Base-by-base conservation (phyloP, 2,113 vertebrate species). In the Melanocharis versteri region DNA sequence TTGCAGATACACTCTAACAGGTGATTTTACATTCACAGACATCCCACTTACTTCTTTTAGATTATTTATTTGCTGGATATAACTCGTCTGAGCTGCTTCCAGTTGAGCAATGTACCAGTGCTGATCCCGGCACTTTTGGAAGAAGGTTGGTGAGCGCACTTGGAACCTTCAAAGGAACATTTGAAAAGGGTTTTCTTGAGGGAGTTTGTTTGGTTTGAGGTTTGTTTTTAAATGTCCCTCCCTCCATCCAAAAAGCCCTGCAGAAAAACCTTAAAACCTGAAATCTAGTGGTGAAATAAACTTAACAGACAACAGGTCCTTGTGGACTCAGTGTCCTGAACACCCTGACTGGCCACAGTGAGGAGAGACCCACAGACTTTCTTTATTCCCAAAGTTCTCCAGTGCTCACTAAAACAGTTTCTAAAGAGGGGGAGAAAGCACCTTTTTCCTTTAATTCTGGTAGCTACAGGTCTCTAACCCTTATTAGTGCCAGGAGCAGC, bases 41-140 rank as follows among this genome's bases (percentile, higher is more conserved):
- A 42, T 5, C 21, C 27, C 65, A 85, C 97, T 96, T 97, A 99
- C 99, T 98, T 99, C 99, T 97, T 99, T 99, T 30, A 99, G 98
- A 94, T 99, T 99, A 97, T 99, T 99, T 97, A 99, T 99, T 97
- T 99, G 99, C 86, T 99, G 99, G 78, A 99, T 98, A 54, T 99
- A 99, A 94, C 99, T 98, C 13, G 98, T 98, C 97, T 99, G 99
- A 56, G 99, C 98, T 8, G 99, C 98, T 97, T 99, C 99, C 95
- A 99, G 94, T 26, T 99, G 99, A 97, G 99, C 99, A 97, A 99
- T 99, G 97, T 99, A 99, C 99, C 99, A 99, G 95, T 99, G 98
- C 91, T 99, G 99, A 94, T 99, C 99, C 65, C 99, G 97, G 95
- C 99, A 99, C 97, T 99, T 99, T 90, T 99, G 99, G 97, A 99